phyloP scores from a whole-genome alignment of 2,888 invertebrate genomes.

The Galeopsomyia nigrocyanea region DNA sequence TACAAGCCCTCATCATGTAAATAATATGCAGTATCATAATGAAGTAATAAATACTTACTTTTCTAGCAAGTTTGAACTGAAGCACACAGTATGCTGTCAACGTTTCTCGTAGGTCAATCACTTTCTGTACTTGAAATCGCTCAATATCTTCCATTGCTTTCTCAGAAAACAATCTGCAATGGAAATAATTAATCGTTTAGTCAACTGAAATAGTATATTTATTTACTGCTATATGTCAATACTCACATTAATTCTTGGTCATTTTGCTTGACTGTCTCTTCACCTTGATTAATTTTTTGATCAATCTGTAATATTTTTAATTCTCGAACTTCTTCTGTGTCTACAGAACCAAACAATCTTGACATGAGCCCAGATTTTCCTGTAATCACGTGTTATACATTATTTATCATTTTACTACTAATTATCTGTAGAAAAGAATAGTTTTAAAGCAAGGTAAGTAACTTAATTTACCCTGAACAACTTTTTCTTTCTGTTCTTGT shows the following conservation, averaged over 20 bases:
- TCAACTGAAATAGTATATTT: conserved; percentile 14
- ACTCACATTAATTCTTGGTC: conserved; percentile 76
- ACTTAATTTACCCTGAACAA: conserved; percentile 66
- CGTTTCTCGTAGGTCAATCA: conserved; percentile 79
- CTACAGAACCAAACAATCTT: conserved; percentile 80
- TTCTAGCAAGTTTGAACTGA: conserved; percentile 82
- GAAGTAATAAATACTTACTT: conserved; percentile 70
- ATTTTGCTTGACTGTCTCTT: conserved; percentile 72
- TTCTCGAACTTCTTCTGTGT: conserved; percentile 82
- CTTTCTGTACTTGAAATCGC: conserved; percentile 81
- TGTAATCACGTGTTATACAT: conserved; percentile 30
- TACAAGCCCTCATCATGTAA: neutral
- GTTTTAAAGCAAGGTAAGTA: neutral
- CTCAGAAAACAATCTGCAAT: conserved; percentile 77
- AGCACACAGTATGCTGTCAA: conserved; percentile 78
- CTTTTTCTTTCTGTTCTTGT: conserved; percentile 69
- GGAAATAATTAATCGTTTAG: conserved; percentile 41
- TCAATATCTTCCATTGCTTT: conserved; percentile 79
- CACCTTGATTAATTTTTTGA: conserved; percentile 76
- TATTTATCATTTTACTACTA: neutral
- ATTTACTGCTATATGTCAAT: conserved; percentile 11
- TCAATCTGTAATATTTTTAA: conserved; percentile 78
- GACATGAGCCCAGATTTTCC: conserved; percentile 83
- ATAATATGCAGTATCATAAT: neutral
- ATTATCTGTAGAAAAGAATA: neutral